Evolutionary conservation across 2,888 invertebrate species (phyloP), one percentile per base, ranked within the genome.

Genomic region (Dolomedes plantarius): DNA sequence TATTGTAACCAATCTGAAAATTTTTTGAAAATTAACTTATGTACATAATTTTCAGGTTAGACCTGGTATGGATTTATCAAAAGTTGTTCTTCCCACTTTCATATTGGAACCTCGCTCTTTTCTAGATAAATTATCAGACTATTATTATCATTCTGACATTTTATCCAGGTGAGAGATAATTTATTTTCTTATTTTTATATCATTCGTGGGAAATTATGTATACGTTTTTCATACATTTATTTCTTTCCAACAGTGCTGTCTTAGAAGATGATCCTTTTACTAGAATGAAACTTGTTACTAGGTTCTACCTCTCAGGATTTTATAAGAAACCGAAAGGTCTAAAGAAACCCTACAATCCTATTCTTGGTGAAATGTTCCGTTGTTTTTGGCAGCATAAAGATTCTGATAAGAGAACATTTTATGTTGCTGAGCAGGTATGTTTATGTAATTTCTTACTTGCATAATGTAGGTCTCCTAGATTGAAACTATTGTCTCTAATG

Each of bases 291-390:
- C 93, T 93, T 28, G 95, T 98, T 0, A 95, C 96, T 0, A 94
- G 95, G 89, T 98, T 97, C 97, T 98, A 98, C 92, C 93, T 98
- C 32, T 97, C 97, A 0, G 97, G 98, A 0, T 94, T 98, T 90
- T 96, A 98, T 92, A 95, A 97, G 89, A 98, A 98, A 91, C 98
- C 98, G 0, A 96, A 96, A 91, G 98, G 98, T 2, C 93, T 98
- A 68, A 98, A 98, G 92, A 98, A 98, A 91, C 98, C 98, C 0
- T 98, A 98, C 91, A 98, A 98, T 93, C 98, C 98, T 0, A 96
- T 98, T 75, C 93, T 98, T 69, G 98, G 98, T 0, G 98, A 98
- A 92, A 95, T 95, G 0, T 98, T 97, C 92, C 93, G 98, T 0
- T 98, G 98, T 90, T 96, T 94, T 91, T 98, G 98, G 98, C 93